Conservation (phyloP, 2,888 invertebrate species). For the Gandaritis pyraliata region DNA sequence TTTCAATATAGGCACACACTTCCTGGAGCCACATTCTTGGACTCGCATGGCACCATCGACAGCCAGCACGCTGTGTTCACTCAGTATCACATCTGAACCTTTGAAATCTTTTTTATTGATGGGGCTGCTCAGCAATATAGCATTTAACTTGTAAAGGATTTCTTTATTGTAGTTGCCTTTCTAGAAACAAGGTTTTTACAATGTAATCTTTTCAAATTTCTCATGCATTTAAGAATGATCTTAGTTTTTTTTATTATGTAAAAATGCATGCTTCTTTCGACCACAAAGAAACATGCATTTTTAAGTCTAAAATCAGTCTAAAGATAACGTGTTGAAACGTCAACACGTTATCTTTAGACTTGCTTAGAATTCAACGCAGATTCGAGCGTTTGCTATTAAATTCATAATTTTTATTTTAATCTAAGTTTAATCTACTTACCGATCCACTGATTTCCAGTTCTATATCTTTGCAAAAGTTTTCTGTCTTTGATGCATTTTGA, state of each 20-base stretch:
- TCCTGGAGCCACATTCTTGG: constrained; percentile 14
- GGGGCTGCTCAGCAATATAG: background rate
- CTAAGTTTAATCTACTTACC: background rate
- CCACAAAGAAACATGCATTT: no score
- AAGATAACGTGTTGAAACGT: no score
- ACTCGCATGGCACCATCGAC: constrained; percentile 1
- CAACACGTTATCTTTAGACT: no score
- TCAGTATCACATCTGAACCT: constrained; percentile 14
- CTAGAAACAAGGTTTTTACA: constrained; percentile 19
- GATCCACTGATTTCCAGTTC: background rate
- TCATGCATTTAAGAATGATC: no score
- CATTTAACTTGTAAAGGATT: constrained; percentile 8
- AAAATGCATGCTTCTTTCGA: no score
- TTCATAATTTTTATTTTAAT: background rate
- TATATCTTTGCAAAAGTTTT: background rate
- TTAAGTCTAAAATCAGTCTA: no score
- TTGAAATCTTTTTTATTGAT: background rate
- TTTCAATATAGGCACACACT: constrained; percentile 8
- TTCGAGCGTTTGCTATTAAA: no score
- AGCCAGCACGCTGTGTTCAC: constrained; percentile 1
- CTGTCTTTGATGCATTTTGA: background rate
- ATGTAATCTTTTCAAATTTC: no score
- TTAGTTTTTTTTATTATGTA: no score
- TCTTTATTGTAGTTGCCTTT: constrained; percentile 12
- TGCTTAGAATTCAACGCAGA: no score